Evolutionary conservation across 2,113 vertebrate genomes (phyloP).

Genomic region (Tonatia bakeri): DNA sequence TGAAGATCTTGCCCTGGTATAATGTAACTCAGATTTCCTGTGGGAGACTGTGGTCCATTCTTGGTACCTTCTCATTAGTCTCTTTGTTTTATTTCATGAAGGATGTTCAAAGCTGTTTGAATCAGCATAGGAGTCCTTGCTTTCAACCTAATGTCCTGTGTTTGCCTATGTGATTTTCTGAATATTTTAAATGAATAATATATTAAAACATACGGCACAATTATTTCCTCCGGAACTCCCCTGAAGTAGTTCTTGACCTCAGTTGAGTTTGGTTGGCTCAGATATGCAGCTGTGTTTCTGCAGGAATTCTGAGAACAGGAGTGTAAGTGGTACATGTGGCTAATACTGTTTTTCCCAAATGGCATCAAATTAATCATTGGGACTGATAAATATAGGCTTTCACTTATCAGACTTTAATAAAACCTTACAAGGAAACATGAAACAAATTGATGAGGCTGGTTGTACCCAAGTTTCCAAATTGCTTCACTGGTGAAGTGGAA

Average conservation of each 20-base stretch:
- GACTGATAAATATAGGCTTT: not conserved
- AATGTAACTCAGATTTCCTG: not conserved
- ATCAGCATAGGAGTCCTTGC: slow-evolving; percentile 14
- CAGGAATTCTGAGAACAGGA: not conserved
- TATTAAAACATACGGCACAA: slow-evolving; percentile 42
- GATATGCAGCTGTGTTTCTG: not conserved
- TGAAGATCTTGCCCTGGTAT: not conserved
- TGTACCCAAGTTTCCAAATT: not conserved
- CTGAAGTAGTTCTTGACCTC: slow-evolving; percentile 44
- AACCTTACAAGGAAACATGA: not conserved
- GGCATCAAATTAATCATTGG: not conserved
- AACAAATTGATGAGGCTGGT: not conserved
- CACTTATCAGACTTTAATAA: not conserved
- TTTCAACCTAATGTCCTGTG: slow-evolving; percentile 27
- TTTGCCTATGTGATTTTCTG: slow-evolving; percentile 27
- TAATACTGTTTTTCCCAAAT: not conserved
- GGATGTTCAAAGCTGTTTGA: not conserved
- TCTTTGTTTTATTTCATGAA: not conserved
- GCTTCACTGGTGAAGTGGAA: not conserved
- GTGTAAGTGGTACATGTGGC: not conserved
- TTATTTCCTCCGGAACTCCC: not conserved
- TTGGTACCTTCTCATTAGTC: not conserved
- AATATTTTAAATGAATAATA: slow-evolving; percentile 56
- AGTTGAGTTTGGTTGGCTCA: not conserved
- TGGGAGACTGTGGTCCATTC: not conserved